phyloP scores from a whole-genome alignment of 23 tunicate species.

The Halocynthia aurantium region DNA sequence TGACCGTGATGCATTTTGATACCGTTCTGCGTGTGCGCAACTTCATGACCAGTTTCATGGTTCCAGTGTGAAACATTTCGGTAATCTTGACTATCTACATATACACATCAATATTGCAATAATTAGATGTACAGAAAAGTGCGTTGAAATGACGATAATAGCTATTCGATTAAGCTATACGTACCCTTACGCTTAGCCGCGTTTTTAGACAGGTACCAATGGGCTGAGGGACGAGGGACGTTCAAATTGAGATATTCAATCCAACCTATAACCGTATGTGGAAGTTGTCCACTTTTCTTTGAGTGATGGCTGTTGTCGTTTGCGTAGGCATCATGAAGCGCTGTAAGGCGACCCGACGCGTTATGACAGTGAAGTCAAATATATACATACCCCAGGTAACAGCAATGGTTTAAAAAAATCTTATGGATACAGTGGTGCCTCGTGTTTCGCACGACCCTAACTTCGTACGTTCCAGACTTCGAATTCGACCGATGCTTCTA shows the following conservation, averaged over 20 bases:
- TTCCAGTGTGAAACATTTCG: not conserved
- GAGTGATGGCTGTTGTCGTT: no score
- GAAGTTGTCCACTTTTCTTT: no score
- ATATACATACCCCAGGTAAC: not conserved
- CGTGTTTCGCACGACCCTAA: no score
- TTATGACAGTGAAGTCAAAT: not conserved
- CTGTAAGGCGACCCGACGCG: no score
- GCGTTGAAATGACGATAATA: no score
- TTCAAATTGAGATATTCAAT: not conserved
- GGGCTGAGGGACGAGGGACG: slow-evolving; percentile 4
- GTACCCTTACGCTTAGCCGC: not conserved
- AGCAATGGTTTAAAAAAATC: no score
- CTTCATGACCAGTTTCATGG: slow-evolving; percentile 1
- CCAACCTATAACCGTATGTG: not conserved
- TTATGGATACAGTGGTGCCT: no score
- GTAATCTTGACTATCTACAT: not conserved
- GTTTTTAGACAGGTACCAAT: not conserved
- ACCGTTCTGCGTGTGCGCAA: slow-evolving; percentile 4
- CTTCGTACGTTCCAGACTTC: no score
- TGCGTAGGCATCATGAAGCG: no score
- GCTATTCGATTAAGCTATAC: not conserved
- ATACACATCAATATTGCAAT: not conserved
- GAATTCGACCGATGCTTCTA: no score
- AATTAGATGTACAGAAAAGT: no score
- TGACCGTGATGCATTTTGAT: not conserved